Evolutionary conservation across 2,797 vertebrate genomes (phyloP), one percentile per base, ranked within the genome.

Genomic region (Sarcophilus harrisii): DNA sequence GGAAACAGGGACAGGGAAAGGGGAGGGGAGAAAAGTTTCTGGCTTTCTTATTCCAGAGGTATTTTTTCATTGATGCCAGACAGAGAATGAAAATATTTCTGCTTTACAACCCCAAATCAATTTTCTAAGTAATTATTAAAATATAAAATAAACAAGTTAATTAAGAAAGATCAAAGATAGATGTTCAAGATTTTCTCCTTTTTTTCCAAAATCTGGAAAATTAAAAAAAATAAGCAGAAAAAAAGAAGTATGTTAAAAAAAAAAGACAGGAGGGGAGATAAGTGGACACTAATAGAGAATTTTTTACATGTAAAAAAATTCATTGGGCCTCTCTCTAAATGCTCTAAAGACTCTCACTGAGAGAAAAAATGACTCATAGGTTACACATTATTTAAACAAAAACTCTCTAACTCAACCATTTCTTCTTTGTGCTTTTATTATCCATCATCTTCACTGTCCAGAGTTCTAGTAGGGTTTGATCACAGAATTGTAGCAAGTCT

Each of bases 81-180:
- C 45, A 38, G 73, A 49, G 10, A 97, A 90, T 58, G 54, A 59
- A 96, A 91, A 55, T 87, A 94, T 96, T 98, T 97, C 57, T 96
- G 27, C 91, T 97, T 58, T 66, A 11, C 90, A 94, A 96, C 90
- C 92, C 93, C 93, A 98, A 94, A 2, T 92, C 81, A 94, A 93
- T 90, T 98, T 97, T 18, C n/a, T 93, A 81, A 93, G 60, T 94
- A 98, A 97, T 96, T 93, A 3, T 2, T 94, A 0, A 95, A 52
- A 94, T 73, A 94, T 57, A 96, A 98, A 97, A 97, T 93, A 16
- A 58, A n/a, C 4, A 94, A 60, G 54, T 94, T 32, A 93, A 21
- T 5, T 93, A 95, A 66, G 49, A 97, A 97, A 93, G 1, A 95
- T 93, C 24, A 96, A 90, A 12, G 94, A 91, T 8, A 96, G 21